Evolutionary conservation across 2,888 invertebrate species (phyloP), one percentile per base, ranked within the genome.

Genomic region (Caenorhabditis imperialis): DNA sequence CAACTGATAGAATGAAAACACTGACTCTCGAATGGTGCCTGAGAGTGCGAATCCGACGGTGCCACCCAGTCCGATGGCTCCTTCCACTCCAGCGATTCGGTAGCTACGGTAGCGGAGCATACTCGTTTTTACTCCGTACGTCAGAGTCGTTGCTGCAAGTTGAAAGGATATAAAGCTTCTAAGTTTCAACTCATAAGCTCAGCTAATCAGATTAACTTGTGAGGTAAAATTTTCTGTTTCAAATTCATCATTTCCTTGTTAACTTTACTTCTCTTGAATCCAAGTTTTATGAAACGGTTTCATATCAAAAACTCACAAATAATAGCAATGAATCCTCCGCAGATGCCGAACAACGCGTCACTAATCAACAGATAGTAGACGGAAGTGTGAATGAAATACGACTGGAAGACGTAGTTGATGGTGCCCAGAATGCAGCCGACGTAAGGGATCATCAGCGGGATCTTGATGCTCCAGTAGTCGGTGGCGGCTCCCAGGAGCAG

Each of bases 381-480:
- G 51, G 84, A 83, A 16, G 83, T 79, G 5, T 83, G 60, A 50
- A 88, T 83, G 51, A 81, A 88, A 16, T 84, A 60, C 3, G 88
- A 78, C 72, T 88, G 89, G 14, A 89, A 22, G 0, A 89, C 78
- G 71, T 78, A 88, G 57, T 83, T 86, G 30, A 86, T 47, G 30
- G 82, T 78, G 30, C 76, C 74, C 10, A 88, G 47, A 38, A 89
- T 67, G 12, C 85, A 78, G 3, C 89, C 89, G 25, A 88, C 50
- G 48, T 86, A 82, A 2, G 89, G 89, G 25, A 88, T 77, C n/a
- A 89, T 63, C n/a, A 89, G 79, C 7, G 89, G 87, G n/a, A 88
- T 77, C 79, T 89, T 89, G 16, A 88, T 82, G 44, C 88, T 88
- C 76, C 88, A 86, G 60, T 82, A 84, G 79, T 89, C 89, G 22